Evolutionary conservation across 2,888 invertebrate species (phyloP), one percentile per base, ranked within the genome.

Genomic region (Lochmaea capreae): DNA sequence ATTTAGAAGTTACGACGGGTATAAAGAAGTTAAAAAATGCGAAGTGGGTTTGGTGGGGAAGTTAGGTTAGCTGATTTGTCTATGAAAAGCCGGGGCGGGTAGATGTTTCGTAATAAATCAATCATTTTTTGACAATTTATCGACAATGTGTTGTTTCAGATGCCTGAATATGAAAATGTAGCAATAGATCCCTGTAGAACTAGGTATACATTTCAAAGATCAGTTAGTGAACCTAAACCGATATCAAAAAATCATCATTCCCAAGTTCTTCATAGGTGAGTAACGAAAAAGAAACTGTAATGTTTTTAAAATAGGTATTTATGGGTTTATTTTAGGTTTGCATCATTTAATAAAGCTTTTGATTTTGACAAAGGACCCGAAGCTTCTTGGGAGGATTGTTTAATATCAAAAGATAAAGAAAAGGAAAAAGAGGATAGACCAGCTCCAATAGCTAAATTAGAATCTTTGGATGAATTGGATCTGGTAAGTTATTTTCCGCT

Each of bases 381-480:
- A 59, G 73, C 80, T 8, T 81, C 82, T 10, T 83, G 83, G 83
- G 79, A 81, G 16, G 84, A 84, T 49, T 81, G 79, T 52, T 73
- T 81, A 26, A 67, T 79, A 61, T 69, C 79, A 26, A 81, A 82
- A 76, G 83, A 83, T 46, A 83, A 83, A 76, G 83, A 83, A 52
- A 83, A 83, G 70, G 83, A 84, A 18, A 83, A 81, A 74, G 85
- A 86, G 65, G 87, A 87, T 71, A 86, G 85, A 80, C 81, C 81
- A 59, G 92, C 92, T 77, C 92, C 91, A 57, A 92, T 92, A 78
- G 92, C 92, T 71, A 90, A 91, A 84, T 87, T 92, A 81, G 92
- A 92, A 84, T 92, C 92, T 59, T 85, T 92, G 81, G 92, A 92
- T 83, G 92, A 92, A 86, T 86, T 91, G 79, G 90, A 90, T 84